A percentile compares a stretch with the other conserved stretches of the same genome.
phyloP scores from a whole-genome alignment of 2,113 vertebrate species.

The Atractosteus spatula region DNA sequence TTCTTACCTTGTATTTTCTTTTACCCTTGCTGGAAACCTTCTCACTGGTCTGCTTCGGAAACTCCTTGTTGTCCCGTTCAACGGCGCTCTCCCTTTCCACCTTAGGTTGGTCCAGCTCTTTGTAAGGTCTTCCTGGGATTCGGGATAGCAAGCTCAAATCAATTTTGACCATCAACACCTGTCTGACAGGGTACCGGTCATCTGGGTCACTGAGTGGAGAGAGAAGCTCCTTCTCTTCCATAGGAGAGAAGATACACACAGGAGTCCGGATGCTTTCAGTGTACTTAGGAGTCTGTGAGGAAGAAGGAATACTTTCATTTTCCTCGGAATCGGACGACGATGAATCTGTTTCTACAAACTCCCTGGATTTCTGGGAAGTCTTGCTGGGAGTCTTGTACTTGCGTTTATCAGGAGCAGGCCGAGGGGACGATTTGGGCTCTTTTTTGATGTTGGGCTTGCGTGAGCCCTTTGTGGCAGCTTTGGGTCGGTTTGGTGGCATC shows the following conservation, averaged over 20 bases:
- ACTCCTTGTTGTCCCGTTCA: conserved; percentile 79
- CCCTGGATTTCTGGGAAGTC: conserved; percentile 86
- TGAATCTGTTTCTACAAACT: conserved; percentile 92
- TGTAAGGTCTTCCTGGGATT: conserved; percentile 88
- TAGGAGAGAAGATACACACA: conserved; percentile 88
- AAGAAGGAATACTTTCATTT: conserved; percentile 92
- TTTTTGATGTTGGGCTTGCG: conserved; percentile 93
- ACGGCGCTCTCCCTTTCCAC: conserved; percentile 76
- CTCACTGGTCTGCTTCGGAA: conserved; percentile 80
- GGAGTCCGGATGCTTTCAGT: conserved; percentile 89
- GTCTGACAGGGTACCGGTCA: conserved; percentile 73
- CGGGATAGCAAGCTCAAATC: conserved; percentile 89
- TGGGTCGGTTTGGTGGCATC: conserved; percentile 78
- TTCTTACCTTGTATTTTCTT: conserved; percentile 86
- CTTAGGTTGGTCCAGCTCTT: conserved; percentile 80
- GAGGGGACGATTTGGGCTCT: conserved; percentile 87
- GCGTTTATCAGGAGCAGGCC: conserved; percentile 81
- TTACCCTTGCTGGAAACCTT: conserved; percentile 85
- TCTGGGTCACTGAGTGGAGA: conserved; percentile 93
- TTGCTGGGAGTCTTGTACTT: conserved; percentile 84
- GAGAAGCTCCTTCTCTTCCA: conserved; percentile 93
- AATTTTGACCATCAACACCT: conserved; percentile 88
- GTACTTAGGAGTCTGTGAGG: conserved; percentile 94
- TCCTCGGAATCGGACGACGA: conserved; percentile 95
- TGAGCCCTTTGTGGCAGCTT: conserved; percentile 90